phyloP scores from a whole-genome alignment of 2,888 invertebrate genomes.

The Helobdella robusta region DNA sequence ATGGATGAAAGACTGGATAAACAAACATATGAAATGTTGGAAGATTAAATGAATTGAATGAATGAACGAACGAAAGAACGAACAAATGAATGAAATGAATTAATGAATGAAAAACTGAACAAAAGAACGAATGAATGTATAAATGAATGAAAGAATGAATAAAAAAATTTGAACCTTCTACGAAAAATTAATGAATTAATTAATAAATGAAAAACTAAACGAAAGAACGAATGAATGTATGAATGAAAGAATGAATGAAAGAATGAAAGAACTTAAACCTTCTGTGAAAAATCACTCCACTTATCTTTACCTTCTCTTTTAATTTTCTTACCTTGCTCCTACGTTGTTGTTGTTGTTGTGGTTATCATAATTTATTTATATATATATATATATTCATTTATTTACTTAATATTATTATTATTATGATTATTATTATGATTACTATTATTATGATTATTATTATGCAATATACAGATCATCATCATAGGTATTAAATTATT shows the following conservation, averaged over 20 bases:
- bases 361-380: background rate
- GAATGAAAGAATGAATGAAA: background rate
- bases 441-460: no score
- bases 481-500: background rate
- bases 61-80: no score
- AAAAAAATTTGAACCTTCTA: slow-evolving; percentile 21
- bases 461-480: no score
- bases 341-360: slow-evolving; percentile 22
- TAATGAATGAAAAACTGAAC: no score
- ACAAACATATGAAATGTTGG: no score
- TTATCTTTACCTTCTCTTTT: slow-evolving; percentile 53
- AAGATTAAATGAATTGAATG: no score
- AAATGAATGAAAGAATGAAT: no score
- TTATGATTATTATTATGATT: no score
- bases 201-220: background rate
- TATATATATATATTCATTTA: background rate
- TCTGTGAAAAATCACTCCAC: slow-evolving; percentile 55
- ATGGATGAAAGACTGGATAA: no score
- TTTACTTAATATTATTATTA: background rate
- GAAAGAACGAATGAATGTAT: background rate
- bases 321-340: slow-evolving; percentile 68
- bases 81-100: no score
- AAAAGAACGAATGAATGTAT: no score
- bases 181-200: slow-evolving; percentile 8
- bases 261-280: slow-evolving; percentile 55